Evolutionary conservation across 2,113 vertebrate genomes (phyloP).

Genomic region (Triplophysa dalaica): DNA sequence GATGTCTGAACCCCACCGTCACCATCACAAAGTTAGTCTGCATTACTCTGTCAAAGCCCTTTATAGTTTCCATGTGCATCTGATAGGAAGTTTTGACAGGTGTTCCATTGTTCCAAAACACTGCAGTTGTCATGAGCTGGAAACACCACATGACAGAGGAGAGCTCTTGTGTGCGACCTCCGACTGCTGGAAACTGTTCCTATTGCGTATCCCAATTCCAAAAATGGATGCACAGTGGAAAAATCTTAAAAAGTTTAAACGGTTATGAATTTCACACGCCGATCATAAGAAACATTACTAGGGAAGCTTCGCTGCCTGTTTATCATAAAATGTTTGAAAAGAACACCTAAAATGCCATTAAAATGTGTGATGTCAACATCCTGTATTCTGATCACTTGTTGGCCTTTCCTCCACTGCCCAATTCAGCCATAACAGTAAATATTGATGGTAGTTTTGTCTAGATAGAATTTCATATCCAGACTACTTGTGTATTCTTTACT

Average conservation of each 20-base stretch:
- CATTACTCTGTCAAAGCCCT: constrained; percentile 28
- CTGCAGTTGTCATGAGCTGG: constrained; percentile 53
- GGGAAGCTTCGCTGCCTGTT: not conserved
- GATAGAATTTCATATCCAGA: no score
- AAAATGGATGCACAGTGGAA: constrained; percentile 38
- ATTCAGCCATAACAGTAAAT: no score
- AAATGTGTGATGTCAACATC: no score
- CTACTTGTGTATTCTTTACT: no score
- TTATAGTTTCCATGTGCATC: not conserved
- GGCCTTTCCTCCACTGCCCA: no score
- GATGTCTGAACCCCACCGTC: constrained; percentile 1
- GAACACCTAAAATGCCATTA: no score
- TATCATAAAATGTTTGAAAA: no score
- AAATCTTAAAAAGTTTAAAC: constrained; percentile 45
- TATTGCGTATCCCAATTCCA: constrained; percentile 57
- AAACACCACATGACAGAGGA: constrained; percentile 51
- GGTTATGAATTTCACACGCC: not conserved
- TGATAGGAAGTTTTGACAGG: constrained; percentile 67
- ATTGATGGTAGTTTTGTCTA: no score
- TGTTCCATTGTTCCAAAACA: constrained; percentile 54
- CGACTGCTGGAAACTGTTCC: constrained; percentile 39
- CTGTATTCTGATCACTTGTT: no score
- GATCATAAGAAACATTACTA: not conserved
- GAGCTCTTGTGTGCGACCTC: constrained; percentile 28
- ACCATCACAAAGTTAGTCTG: constrained; percentile 6